Conservation (phyloP, 2,888 invertebrate genomes). For the Corbicula japonica region DNA sequence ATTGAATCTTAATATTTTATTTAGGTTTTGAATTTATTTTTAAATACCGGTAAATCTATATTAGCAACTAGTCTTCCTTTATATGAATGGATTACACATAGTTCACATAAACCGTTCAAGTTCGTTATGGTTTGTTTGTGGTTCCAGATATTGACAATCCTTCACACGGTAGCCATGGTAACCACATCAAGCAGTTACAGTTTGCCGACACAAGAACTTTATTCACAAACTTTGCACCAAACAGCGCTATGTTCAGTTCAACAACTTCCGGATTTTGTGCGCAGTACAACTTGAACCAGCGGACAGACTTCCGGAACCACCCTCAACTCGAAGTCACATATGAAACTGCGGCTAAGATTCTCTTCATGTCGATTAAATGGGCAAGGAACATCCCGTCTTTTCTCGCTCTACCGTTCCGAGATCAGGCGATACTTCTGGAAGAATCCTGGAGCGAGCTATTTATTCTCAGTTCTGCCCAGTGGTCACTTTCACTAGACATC, state of each 20-base stretch:
- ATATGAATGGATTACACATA: too few species aligned
- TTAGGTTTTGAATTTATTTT: too few species aligned
- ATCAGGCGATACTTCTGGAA: slow-evolving; percentile 92
- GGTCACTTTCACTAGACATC: slow-evolving; percentile 92
- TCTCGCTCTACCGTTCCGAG: slow-evolving; percentile 90
- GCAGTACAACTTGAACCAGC: neutral
- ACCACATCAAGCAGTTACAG: too few species aligned
- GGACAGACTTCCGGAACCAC: neutral
- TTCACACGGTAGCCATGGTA: too few species aligned
- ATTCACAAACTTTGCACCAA: slow-evolving; percentile 48
- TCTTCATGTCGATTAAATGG: slow-evolving; percentile 94
- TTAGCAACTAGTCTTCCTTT: too few species aligned
- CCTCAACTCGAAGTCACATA: slow-evolving; percentile 73
- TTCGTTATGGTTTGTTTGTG: too few species aligned
- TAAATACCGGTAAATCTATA: too few species aligned
- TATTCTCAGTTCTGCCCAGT: slow-evolving; percentile 93
- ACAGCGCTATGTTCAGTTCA: slow-evolving; percentile 52
- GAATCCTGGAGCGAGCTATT: slow-evolving; percentile 95
- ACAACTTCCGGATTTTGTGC: slow-evolving; percentile 27
- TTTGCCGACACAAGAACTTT: too few species aligned
- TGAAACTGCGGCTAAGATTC: slow-evolving; percentile 90
- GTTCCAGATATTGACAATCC: too few species aligned
- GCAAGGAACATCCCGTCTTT: slow-evolving; percentile 92
- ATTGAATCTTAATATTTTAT: too few species aligned
- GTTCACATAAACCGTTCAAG: too few species aligned